Evolutionary conservation across 2,113 vertebrate species (phyloP), one percentile per base, ranked within the genome.

Genomic region (Corythornis madagascariensis): DNA sequence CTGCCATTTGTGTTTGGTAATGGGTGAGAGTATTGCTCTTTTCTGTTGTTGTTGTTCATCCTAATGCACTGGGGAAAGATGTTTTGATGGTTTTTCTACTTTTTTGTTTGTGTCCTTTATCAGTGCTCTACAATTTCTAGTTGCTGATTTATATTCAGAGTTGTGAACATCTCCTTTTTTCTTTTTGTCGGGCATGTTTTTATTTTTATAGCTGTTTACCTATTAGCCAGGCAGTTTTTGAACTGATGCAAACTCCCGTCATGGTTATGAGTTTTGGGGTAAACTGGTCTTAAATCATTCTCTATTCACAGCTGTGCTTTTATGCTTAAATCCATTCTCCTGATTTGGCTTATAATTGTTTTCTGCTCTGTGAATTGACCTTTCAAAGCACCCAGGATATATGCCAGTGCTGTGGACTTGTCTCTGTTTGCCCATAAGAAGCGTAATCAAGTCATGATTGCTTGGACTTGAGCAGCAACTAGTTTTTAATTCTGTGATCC

Each of bases 401-500:
- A 9, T 8, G 43, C 56, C 11, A 16, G 59, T 26, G 84, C 60
- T 73, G 79, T 4, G 16, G 65, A 66, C 82, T 87, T 1, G 13
- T 65, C 86, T 78, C 83, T 70, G 57, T 92, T 84, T 94, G 83
- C 92, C 83, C 69, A 55, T 81, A 31, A 86, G 86, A 31, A 72
- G 21, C 1, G 10, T 65, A 78, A 95, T 92, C 90, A 47, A 93
- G 92, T 81, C 48, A 6, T 61, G 80, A 96, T 90, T 81, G 74
- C 95, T 86, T 57, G 86, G 88, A 86, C 92, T 80, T 18, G 80
- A 96, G 90, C 77, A 65, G 83, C 77, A 61, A 86, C 82, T 83
- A 80, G 83, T 95, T 92, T 53, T 93, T 94, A 86, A 90, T 92
- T 90, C 78, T 75, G 55, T 55, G 88, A 93, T 93, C 93, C 92